Evolutionary conservation across 2,797 vertebrate genomes (phyloP).

Genomic region (Onychomys arenicola): DNA sequence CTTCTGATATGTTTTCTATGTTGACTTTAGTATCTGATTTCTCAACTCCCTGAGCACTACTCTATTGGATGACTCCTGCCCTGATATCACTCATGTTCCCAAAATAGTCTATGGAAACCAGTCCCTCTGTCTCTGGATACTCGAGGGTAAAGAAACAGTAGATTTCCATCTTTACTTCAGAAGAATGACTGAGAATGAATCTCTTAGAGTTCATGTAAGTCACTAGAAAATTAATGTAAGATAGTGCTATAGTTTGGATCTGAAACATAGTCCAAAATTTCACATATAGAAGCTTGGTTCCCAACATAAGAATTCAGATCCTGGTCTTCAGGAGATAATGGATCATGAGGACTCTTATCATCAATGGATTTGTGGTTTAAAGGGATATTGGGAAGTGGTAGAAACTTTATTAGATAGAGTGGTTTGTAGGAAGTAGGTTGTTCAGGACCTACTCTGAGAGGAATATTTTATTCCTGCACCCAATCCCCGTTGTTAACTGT

Average conservation of each 20-base stretch:
- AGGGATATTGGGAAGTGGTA: background rate
- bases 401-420: background rate
- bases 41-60: background rate
- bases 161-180: conserved; percentile 19
- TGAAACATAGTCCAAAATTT: background rate
- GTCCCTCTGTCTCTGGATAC: background rate
- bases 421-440: background rate
- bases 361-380: background rate
- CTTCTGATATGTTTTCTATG: conserved; percentile 14
- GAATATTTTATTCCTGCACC: background rate
- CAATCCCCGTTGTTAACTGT: background rate
- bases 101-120: background rate
- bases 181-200: conserved; percentile 39
- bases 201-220: background rate
- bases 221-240: conserved; percentile 26
- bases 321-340: background rate
- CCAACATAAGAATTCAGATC: background rate
- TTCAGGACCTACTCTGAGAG: background rate
- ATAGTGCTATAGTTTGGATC: background rate
- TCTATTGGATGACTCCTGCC: conserved; percentile 20
- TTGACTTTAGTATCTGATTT: background rate
- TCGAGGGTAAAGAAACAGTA: background rate
- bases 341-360: background rate
- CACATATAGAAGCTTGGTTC: background rate
- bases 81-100: background rate